A percentile compares a stretch with the other conserved stretches of the same genome.
Conservation (phyloP, 2,797 vertebrate genomes). For the Setipinna tenuifilis region DNA sequence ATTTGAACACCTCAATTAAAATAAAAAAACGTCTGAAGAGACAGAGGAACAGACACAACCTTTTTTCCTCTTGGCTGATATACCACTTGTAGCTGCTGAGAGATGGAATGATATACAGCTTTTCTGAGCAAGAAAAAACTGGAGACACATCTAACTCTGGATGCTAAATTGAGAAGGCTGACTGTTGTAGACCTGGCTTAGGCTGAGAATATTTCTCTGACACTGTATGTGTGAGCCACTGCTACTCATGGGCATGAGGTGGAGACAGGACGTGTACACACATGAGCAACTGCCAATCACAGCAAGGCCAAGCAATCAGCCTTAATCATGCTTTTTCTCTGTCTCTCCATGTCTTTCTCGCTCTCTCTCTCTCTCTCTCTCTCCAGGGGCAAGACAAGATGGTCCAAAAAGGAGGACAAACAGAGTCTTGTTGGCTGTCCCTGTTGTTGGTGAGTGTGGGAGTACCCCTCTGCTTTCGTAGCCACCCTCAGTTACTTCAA, state of each 20-base stretch:
- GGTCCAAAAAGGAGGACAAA: conserved; percentile 73
- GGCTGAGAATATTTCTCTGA: conserved; percentile 19
- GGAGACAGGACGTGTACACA: conserved; percentile 12
- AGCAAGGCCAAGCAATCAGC: conserved; percentile 23
- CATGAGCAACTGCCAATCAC: conserved; percentile 11
- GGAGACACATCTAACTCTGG: neutral
- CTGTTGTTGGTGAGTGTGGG: conserved; percentile 84
- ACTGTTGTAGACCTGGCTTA: neutral
- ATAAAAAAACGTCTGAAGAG: neutral
- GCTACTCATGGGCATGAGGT: conserved; percentile 20
- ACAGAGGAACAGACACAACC: neutral
- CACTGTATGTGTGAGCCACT: conserved; percentile 14
- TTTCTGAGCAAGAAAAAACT: neutral
- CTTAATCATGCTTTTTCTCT: conserved; percentile 28
- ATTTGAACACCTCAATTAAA: neutral
- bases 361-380: conserved; percentile 31
- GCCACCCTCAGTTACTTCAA: neutral
- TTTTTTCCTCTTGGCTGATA: neutral
- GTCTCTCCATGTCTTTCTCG: conserved; percentile 35
- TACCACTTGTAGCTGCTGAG: neutral
- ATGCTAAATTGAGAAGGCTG: conserved; percentile 17
- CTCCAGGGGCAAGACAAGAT: conserved; percentile 76
- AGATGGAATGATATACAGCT: conserved; percentile 20
- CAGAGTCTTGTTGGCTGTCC: conserved; percentile 79
- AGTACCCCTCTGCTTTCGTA: neutral